Evolutionary conservation across 2,797 vertebrate genomes (phyloP), one percentile per base, ranked within the genome.

Genomic region (Sparidentex hasta): DNA sequence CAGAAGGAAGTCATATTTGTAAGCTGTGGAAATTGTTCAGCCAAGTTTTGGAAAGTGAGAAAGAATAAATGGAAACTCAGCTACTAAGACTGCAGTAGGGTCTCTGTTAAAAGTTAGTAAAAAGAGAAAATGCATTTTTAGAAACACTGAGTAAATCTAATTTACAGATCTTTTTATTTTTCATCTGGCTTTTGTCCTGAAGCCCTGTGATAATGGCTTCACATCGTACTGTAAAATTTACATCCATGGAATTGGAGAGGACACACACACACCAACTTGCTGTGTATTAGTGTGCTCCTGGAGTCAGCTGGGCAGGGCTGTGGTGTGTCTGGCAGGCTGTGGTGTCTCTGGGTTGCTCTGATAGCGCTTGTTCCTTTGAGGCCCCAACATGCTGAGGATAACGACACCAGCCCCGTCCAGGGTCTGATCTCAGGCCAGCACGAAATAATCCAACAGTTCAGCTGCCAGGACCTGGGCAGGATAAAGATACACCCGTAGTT

Each of bases 391-490:
- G 65, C 67, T 71, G 87, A 33, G 87, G 91, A 93, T 90, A 88
- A 93, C 51, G 52, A 88, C 83, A 68, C 65, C 29, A 17, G 69
- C 66, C 71, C 55, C 11, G 41, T 90, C 92, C 91, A 90, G 68
- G 70, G 90, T 92, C 83, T 93, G 88, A 94, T 95, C 91, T 90
- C 77, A 25, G 88, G 86, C 92, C 93, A 95, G 83, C 72, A 18
- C 0, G 4, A 82, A 81, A 47, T 23, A 48, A 81, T 87, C 90
- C 90, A 84, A 14, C 14, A 18, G 74, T 52, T 80, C 14, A 20
- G 69, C 85, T 86, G 88, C 90, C 94, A 91, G 86, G 76, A 83
- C 84, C 80, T 1, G 52, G 81, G 68, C 82, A 82, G 70, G 69
- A 83, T 87, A 71, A 83, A 92, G 88, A 92, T 77, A 70, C 78